Percentiles rank a stretch among this genome's conserved stretches.
Evolutionary conservation across 2,888 invertebrate species (phyloP).

Genomic region (Drosophila prolongata): DNA sequence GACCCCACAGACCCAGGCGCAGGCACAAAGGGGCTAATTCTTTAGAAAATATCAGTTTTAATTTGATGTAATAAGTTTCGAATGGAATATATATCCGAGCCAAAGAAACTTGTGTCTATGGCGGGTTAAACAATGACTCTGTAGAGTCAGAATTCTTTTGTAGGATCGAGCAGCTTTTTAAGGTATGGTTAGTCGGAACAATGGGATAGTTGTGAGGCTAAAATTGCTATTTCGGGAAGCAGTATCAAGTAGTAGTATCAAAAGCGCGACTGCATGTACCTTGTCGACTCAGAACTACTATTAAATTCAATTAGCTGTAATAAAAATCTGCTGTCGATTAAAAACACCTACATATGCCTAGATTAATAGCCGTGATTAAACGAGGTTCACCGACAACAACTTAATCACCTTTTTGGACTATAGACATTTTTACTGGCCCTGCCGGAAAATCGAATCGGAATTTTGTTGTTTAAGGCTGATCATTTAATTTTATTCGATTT

Average conservation of each 20-base stretch:
- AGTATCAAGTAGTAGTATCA: neutral
- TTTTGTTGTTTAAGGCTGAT: too few species aligned
- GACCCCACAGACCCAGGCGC: conserved; percentile 33
- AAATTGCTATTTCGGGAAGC: neutral
- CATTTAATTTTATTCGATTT: too few species aligned
- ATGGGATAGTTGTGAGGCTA: conserved; percentile 2
- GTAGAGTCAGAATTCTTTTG: conserved; percentile 6
- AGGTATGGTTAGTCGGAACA: conserved; percentile 3
- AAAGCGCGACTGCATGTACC: neutral
- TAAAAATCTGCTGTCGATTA: neutral
- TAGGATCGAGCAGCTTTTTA: neutral
- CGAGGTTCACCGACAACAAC: neutral
- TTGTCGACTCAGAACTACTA: neutral
- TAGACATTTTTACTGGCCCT: neutral
- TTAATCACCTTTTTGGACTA: neutral
- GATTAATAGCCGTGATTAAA: neutral
- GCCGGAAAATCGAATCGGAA: neutral
- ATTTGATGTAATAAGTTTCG: conserved; percentile 67
- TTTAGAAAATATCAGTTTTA: conserved; percentile 63
- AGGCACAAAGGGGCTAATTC: conserved; percentile 53
- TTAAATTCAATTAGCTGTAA: conserved; percentile 6
- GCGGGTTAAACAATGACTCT: conserved; percentile 13
- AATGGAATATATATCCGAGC: conserved; percentile 28
- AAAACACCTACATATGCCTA: conserved; percentile 1
- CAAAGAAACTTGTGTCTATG: conserved; percentile 1